A percentile compares a stretch with the other conserved stretches of the same genome.
Conservation (phyloP, 2,113 vertebrate species). For the Macquaria australasica region DNA sequence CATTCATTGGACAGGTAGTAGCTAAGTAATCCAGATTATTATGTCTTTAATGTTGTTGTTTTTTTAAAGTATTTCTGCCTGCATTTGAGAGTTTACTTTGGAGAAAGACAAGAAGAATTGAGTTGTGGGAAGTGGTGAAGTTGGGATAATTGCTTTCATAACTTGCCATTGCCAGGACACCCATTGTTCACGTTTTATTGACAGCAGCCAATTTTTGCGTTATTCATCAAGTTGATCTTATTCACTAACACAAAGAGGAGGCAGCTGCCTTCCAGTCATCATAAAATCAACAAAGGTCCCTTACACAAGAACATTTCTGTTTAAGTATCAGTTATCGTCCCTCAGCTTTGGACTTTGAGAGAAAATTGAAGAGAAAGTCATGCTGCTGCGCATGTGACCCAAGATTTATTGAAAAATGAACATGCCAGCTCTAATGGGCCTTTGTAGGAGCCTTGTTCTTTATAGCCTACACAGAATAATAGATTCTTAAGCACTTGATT, state of each 20-base stretch:
- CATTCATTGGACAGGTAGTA: too few relatives aligned
- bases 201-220: background rate
- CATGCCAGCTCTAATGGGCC: constrained; percentile 56
- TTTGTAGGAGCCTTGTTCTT: constrained; percentile 53
- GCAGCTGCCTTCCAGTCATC: background rate
- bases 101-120: too few relatives aligned
- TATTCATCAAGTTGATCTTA: background rate
- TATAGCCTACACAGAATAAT: constrained; percentile 57
- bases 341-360: constrained; percentile 15
- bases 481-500: constrained; percentile 71
- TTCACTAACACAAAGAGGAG: background rate
- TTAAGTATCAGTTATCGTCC: background rate
- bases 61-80: too few relatives aligned
- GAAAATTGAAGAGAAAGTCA: constrained; percentile 21
- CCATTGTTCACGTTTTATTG: background rate
- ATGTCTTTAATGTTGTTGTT: too few relatives aligned
- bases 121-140: too few relatives aligned
- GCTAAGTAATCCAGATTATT: too few relatives aligned
- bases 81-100: too few relatives aligned
- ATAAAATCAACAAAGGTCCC: background rate
- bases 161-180: too few relatives aligned
- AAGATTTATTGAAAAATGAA: constrained; percentile 54
- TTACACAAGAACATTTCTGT: background rate
- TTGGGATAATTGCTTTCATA: too few relatives aligned
- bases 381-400: constrained; percentile 26